These are phyloP conservation scores for Gymnoscopelus microlampas DNA, from an alignment of 2,797 vertebrate species.

Conservation along the genomic window DNA sequence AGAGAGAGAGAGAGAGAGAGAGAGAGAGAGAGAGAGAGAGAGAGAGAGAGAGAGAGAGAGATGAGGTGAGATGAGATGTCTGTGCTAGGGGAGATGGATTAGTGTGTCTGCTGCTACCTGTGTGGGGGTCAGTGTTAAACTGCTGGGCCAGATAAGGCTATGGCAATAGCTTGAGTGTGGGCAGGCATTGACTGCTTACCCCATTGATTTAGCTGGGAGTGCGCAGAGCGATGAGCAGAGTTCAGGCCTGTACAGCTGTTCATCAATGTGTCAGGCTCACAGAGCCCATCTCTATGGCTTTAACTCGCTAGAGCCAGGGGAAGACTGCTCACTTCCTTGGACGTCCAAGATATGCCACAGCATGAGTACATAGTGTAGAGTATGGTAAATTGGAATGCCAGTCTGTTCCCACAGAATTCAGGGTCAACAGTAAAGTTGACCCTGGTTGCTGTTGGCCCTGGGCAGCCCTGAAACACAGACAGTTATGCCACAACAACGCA, in stretches of 20 bases:
- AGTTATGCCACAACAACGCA: not conserved
- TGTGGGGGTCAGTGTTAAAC: constrained; percentile 78
- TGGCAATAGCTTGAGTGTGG: constrained; percentile 65
- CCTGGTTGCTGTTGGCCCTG: too few relatives aligned
- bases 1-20: constrained; percentile 21
- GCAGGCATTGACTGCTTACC: constrained; percentile 69
- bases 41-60: constrained; percentile 27
- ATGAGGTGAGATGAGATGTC: constrained; percentile 67
- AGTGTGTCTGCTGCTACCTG: constrained; percentile 73
- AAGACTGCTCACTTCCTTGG: constrained; percentile 3
- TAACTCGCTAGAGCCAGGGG: not conserved
- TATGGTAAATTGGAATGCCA: not conserved
- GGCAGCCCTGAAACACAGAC: constrained; percentile 9
- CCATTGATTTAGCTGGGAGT: constrained; percentile 71
- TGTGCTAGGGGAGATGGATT: constrained; percentile 74
- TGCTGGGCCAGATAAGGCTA: constrained; percentile 73
- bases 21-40: constrained; percentile 27
- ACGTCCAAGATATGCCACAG: constrained; percentile 2
- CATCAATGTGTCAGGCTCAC: constrained; percentile 69
- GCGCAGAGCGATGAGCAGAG: constrained; percentile 64
- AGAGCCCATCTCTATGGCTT: constrained; percentile 3
- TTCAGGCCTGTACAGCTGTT: constrained; percentile 68
- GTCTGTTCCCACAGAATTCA: not conserved
- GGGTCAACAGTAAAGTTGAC: too few relatives aligned
- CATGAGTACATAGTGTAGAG: not conserved